Evolutionary conservation across 2,888 invertebrate species (phyloP), one percentile per base, ranked within the genome.

Genomic region (Macaria notata): DNA sequence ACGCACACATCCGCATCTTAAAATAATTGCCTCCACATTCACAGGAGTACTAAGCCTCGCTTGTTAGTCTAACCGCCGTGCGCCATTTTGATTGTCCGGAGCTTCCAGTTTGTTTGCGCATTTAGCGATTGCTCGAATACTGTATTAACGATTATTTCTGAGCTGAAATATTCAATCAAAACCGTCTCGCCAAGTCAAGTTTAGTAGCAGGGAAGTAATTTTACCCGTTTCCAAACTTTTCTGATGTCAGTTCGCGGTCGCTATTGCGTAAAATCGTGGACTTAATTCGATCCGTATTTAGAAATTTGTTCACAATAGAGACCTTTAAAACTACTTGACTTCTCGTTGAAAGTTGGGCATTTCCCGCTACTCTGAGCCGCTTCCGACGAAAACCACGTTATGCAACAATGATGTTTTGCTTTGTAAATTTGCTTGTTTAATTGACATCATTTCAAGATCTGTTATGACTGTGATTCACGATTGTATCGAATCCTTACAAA

Each of bases 141-240:
- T 50, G 43, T 57, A 54, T 57, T 59, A 61, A 59, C 59, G 52
- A 53, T 46, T 51, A n/a, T 19, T 19, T 19, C 19, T 19, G 19
- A 19, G 19, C 45, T 9, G 41, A 52, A 48, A 45, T 41, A 49
- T 53, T 49, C 52, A 57, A 57, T 57, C 49, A 62, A 61, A 69
- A 71, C 46, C 65, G 59, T 70, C 71, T 68, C 64, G 70, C 71
- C 71, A 66, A 71, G 66, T 70, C 69, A 68, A 69, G 65, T 62
- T 58, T 70, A 69, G 71, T 63, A 70, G 65, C 62, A 62, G 62
- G 57, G 65, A 63, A 65, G 62, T 71, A 70, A 71, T 72, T 70
- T 68, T 33, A 61, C 49, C 56, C 59, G 62, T 62, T 66, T 68
- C 66, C 61, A 72, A 75, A 77, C 64, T 75, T 75, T 68, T 63